A percentile compares a stretch with the other conserved stretches of the same genome.
These are phyloP conservation scores for Xerus rutilus DNA, from an alignment of 2,797 vertebrate species.

Conservation along the genomic window DNA sequence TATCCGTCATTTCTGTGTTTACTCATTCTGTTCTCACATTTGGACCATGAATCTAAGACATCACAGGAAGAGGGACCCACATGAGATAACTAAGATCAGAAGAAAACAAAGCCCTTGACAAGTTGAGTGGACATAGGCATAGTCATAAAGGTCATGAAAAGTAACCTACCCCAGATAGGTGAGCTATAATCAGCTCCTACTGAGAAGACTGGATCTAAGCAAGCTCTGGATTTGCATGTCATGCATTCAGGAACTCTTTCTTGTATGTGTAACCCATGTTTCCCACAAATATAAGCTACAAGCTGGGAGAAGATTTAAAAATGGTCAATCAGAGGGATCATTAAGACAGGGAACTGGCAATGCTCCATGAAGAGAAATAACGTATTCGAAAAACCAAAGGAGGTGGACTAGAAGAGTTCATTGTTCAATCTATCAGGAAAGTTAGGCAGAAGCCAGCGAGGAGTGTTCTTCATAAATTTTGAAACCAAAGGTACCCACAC, in stretches of 20 bases:
- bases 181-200: background rate
- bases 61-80: background rate
- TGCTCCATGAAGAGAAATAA: background rate
- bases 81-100: background rate
- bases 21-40: constrained; percentile 27
- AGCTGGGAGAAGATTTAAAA: background rate
- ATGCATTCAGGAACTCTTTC: background rate
- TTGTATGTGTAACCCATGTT: background rate
- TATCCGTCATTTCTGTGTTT: constrained; percentile 38
- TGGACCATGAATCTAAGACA: background rate
- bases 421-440: background rate
- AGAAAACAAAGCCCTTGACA: background rate
- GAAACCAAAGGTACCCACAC: background rate
- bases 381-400: background rate
- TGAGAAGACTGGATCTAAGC: background rate
- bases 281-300: background rate
- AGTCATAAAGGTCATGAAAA: background rate
- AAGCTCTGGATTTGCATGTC: background rate
- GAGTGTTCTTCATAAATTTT: background rate
- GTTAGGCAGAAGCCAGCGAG: background rate
- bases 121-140: background rate
- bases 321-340: background rate
- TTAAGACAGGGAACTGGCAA: background rate
- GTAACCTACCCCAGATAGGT: background rate
- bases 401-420: background rate